Conservation (phyloP, 2,888 invertebrate species). For the Oscheius sp. region DNA sequence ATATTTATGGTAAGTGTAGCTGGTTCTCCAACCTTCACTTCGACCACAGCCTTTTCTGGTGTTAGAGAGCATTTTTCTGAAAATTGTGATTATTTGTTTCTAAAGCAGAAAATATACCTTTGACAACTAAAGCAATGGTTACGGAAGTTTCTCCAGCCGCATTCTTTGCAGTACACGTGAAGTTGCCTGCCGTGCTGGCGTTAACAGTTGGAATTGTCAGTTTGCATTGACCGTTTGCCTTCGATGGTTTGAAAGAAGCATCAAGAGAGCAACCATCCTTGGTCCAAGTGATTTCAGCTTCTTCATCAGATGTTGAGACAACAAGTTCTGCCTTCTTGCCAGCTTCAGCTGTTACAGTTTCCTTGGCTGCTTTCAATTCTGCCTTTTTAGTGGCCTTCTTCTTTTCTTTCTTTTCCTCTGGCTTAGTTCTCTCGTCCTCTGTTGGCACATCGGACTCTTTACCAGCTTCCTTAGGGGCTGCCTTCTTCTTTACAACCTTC, state of each 20-base stretch:
- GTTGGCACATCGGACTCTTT: not conserved
- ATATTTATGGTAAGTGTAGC: constrained; percentile 59
- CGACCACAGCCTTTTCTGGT: constrained; percentile 52
- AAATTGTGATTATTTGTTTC: constrained; percentile 15
- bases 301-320: constrained; percentile 38
- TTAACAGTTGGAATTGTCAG: constrained; percentile 22
- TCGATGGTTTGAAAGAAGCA: constrained; percentile 40
- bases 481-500: constrained; percentile 42
- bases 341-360: constrained; percentile 40
- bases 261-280: constrained; percentile 57
- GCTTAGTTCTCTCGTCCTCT: constrained; percentile 22
- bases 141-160: constrained; percentile 54
- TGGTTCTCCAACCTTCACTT: constrained; percentile 61
- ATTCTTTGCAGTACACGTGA: constrained; percentile 43
- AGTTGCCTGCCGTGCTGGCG: constrained; percentile 15
- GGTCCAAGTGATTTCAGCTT: constrained; percentile 53
- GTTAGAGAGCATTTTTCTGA: constrained; percentile 79
- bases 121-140: constrained; percentile 55
- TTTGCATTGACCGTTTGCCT: not conserved
- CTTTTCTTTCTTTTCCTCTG: constrained; percentile 50
- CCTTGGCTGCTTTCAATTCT: constrained; percentile 24
- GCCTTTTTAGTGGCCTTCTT: constrained; percentile 39
- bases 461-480: not conserved
- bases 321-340: constrained; percentile 33
- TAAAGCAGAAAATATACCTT: constrained; percentile 38